A percentile compares a stretch with the other conserved stretches of the same genome.
These are phyloP conservation scores for Schizothorax lantsangensis DNA, from an alignment of 2,797 vertebrate species.

Conservation along the genomic window DNA sequence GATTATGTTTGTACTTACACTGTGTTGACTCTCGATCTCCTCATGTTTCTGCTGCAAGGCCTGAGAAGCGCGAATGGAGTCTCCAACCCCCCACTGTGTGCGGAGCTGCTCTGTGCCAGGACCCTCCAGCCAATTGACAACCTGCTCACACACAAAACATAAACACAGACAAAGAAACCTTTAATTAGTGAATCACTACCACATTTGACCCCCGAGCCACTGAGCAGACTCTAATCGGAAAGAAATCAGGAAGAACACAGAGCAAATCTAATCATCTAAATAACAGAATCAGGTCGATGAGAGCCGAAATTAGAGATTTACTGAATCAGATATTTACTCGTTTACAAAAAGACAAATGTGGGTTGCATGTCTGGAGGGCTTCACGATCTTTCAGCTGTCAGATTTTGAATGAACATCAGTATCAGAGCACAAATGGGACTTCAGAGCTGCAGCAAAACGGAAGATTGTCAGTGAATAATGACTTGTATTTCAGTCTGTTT, in stretches of 20 bases:
- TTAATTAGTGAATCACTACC: conserved; percentile 22
- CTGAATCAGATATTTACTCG: conserved; percentile 8
- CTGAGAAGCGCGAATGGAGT: conserved; percentile 95
- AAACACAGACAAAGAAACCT: conserved; percentile 46
- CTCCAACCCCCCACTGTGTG: conserved; percentile 95
- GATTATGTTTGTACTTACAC: conserved; percentile 81
- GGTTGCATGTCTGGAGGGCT: not conserved
- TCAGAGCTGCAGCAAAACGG: not conserved
- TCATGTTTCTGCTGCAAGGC: conserved; percentile 97
- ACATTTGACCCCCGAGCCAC: not conserved
- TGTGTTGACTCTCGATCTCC: conserved; percentile 98
- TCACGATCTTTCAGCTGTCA: not conserved
- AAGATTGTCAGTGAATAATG: not conserved
- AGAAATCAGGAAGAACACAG: conserved; percentile 25
- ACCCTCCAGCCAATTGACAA: conserved; percentile 98
- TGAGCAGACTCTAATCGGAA: conserved; percentile 27
- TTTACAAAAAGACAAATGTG: conserved; percentile 29
- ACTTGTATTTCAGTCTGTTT: not conserved
- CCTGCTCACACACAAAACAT: conserved; percentile 74
- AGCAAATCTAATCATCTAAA: conserved; percentile 3
- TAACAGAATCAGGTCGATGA: conserved; percentile 23
- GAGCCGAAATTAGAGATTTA: conserved; percentile 10
- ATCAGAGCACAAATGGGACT: not conserved
- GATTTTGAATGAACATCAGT: conserved; percentile 12
- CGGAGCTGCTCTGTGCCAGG: conserved; percentile 95